Base-by-base conservation (phyloP, 2,888 invertebrate species). In the Erynnis tages region DNA sequence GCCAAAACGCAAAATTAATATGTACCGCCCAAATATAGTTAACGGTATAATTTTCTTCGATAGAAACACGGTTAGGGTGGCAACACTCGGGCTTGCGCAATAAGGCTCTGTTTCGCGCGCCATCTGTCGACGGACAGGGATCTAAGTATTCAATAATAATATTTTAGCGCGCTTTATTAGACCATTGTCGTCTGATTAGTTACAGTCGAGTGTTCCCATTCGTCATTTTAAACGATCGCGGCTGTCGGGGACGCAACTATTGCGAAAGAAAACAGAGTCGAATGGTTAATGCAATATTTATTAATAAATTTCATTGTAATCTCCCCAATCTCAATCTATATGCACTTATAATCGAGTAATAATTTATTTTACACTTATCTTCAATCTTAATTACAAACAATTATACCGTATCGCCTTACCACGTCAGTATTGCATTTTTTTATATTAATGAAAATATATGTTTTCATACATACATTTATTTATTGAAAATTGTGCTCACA, bases 251-350 rank as follows among this genome's bases (percentile, higher is more conserved):
- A 57, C 56, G 47, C 23, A 17, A 52, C 13, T 56, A 16, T 32
- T 21, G 32, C 37, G 21, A 53, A 60, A 38, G 57, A 54, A 63
- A 62, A 62, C 61, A 57, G 57, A 52, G 11, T 54, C 19, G 62
- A 82, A 77, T 85, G 84, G 80, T 82, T 87, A 88, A 87, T 89
- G 83, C 83, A 79, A 81, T 87, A 86, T 89, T 89, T 89, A 89
- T 87, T 88, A 82, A 80, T 86, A 83, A 86, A 80, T 83, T 87
- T 88, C 87, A 87, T 83, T 84, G 85, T 86, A 78, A 81, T 85
- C 77, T 83, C 73, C 77, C 82, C 86, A 79, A 78, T 82, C 85
- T 86, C 86, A 79, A 78, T 82, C 85, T 86, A 84, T 86, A 81
- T 80, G 79, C 81, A 79, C 84, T 86, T 87, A 85, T 64, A 74